Evolutionary conservation across 2,888 invertebrate species (phyloP).

Genomic region (Schizaphis graminum): DNA sequence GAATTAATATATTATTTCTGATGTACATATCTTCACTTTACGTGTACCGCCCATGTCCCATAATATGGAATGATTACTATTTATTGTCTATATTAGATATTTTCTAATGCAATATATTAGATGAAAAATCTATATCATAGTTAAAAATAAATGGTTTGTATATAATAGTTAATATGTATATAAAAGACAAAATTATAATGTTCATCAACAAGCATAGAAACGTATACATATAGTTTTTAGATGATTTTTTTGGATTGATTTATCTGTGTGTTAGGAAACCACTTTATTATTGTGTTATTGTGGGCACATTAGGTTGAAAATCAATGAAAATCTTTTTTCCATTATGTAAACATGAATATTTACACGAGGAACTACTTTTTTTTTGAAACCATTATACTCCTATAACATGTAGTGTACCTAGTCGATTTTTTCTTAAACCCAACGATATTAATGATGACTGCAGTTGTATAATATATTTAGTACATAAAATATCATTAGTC

Average conservation of each 20-base stretch:
- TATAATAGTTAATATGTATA: background rate
- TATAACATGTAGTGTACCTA: background rate
- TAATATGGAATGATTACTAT: background rate
- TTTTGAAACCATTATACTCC: background rate
- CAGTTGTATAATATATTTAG: background rate
- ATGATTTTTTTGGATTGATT: background rate
- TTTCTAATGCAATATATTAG: background rate
- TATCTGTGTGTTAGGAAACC: background rate
- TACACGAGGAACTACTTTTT: background rate
- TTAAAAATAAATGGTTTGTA: background rate
- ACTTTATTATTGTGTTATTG: background rate
- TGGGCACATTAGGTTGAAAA: background rate
- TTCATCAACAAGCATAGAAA: background rate
- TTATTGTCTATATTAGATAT: background rate
- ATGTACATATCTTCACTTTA: background rate
- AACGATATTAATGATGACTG: conserved; percentile 1
- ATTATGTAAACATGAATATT: background rate
- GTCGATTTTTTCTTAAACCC: background rate
- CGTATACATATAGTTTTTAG: background rate
- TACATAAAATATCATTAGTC: background rate
- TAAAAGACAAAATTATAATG: background rate
- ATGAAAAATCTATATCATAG: background rate
- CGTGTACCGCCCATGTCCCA: background rate
- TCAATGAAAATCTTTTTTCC: background rate
- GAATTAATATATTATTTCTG: background rate